A percentile compares a stretch with the other conserved stretches of the same genome.
These are phyloP conservation scores for Hyperopisus bebe DNA, from an alignment of 2,113 vertebrate genomes.

Conservation along the genomic window DNA sequence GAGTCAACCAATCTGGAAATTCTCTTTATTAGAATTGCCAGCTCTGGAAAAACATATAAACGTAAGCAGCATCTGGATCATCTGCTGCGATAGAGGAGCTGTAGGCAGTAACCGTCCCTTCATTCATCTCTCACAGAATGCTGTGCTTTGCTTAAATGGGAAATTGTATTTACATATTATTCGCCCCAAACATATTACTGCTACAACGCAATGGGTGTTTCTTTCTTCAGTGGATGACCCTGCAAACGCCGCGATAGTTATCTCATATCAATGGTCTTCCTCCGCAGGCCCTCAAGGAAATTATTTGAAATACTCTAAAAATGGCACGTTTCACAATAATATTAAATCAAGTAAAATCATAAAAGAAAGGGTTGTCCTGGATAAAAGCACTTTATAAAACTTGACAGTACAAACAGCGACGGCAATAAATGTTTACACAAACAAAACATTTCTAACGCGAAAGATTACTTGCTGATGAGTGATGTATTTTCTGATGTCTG, in stretches of 20 bases:
- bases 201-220: constrained; percentile 18
- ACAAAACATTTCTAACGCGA: not conserved
- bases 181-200: constrained; percentile 55
- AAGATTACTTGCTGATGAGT: not conserved
- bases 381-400: not conserved
- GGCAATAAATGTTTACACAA: not conserved
- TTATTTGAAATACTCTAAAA: not conserved
- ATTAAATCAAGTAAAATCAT: not conserved
- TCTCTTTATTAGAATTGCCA: not conserved
- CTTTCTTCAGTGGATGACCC: not conserved
- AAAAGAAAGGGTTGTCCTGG: not conserved
- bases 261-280: not conserved
- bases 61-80: not conserved
- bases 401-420: not conserved
- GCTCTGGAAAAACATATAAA: not conserved
- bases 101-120: not conserved
- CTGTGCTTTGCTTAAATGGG: constrained; percentile 5
- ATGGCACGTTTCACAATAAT: not conserved
- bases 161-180: constrained; percentile 57
- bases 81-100: not conserved
- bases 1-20: constrained; percentile 11
- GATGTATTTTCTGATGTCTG: not conserved
- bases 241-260: not conserved
- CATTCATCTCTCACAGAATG: not conserved
- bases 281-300: not conserved